Conservation (phyloP, 2,113 vertebrate species). For the Tupaia chinensis region DNA sequence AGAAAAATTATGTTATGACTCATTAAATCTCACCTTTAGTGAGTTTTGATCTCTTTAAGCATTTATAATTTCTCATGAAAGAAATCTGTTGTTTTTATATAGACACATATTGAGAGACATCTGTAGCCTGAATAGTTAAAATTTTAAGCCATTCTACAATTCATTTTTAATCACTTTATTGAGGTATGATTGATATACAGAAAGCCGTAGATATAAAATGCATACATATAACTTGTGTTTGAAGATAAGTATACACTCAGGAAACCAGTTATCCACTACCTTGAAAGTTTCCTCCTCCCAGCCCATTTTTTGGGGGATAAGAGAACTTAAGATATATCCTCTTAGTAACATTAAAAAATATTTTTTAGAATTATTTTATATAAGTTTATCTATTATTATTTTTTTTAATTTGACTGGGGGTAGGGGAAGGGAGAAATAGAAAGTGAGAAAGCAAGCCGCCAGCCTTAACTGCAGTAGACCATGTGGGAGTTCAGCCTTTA, state of each 20-base stretch:
- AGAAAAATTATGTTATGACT: conserved; percentile 33
- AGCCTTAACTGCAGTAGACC: too few species aligned
- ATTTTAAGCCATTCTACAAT: neutral
- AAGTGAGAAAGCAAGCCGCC: too few species aligned
- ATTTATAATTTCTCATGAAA: conserved; percentile 27
- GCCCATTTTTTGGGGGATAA: neutral
- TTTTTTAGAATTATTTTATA: too few species aligned
- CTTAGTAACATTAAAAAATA: too few species aligned
- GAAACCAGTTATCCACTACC: neutral
- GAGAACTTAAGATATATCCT: neutral
- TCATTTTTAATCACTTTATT: neutral
- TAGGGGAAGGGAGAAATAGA: too few species aligned
- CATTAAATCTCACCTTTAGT: neutral
- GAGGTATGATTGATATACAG: neutral
- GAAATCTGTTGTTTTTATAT: neutral
- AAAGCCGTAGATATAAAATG: neutral
- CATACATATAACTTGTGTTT: neutral
- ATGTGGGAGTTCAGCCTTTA: too few species aligned
- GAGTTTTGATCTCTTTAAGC: neutral
- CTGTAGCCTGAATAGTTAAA: neutral
- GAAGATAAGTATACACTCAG: neutral
- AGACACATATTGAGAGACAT: neutral
- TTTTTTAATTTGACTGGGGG: too few species aligned
- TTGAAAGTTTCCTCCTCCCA: neutral
- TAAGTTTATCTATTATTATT: too few species aligned